A percentile compares a stretch with the other conserved stretches of the same genome.
phyloP scores from a whole-genome alignment of 2,113 vertebrate species.

The Petaurus breviceps region DNA sequence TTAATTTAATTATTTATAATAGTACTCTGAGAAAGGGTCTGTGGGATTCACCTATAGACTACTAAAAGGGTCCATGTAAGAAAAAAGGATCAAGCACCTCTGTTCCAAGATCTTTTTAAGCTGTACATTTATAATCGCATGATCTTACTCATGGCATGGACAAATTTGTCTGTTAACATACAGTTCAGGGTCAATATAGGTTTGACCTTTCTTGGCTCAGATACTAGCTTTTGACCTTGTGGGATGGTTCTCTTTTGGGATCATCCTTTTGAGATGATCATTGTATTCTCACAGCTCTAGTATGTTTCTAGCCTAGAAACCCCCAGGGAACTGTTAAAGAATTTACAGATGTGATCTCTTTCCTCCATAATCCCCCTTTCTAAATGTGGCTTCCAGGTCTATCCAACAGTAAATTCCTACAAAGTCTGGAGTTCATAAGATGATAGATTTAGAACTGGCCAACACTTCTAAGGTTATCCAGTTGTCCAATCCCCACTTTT shows the following conservation, averaged over 20 bases:
- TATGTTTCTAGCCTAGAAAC: background rate
- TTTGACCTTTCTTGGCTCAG: background rate
- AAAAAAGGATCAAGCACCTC: background rate
- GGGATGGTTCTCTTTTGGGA: background rate
- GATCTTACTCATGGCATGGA: background rate
- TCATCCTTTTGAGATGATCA: background rate
- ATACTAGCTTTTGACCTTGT: background rate
- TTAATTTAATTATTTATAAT: background rate
- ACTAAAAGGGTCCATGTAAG: background rate
- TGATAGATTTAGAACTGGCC: background rate
- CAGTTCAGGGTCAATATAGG: background rate
- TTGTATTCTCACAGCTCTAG: background rate
- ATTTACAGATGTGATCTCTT: background rate
- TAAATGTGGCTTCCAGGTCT: background rate
- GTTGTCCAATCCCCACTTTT: background rate
- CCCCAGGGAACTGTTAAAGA: background rate
- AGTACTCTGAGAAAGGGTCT: background rate
- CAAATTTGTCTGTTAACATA: background rate
- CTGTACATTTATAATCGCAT: background rate
- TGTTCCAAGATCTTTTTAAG: background rate
- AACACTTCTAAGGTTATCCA: background rate
- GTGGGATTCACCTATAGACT: background rate
- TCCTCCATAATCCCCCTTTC: background rate
- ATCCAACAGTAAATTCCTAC: background rate
- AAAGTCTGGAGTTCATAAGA: background rate